Evolutionary conservation across 2,888 invertebrate species (phyloP).

Genomic region (Tetanocera ferruginea): DNA sequence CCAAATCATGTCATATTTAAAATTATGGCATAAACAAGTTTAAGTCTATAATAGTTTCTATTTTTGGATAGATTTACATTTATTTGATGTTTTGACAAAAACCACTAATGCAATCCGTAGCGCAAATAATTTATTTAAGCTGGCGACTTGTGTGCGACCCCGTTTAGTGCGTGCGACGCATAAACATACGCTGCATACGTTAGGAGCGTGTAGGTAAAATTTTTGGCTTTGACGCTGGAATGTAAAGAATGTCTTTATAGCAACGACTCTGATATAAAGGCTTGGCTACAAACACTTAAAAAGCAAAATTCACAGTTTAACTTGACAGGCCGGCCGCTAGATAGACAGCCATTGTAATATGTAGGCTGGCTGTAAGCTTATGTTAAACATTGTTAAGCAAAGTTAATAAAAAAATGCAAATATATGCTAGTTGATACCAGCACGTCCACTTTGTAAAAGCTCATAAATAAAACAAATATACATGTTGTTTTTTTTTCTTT

Average conservation of each 20-base stretch:
- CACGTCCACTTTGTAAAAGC: not conserved
- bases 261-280: not conserved
- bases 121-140: not conserved
- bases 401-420: not conserved
- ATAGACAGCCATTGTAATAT: not conserved
- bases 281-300: not conserved
- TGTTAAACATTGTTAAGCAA: not conserved
- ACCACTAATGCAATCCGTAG: too few relatives aligned
- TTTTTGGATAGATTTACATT: too few relatives aligned
- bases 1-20: too few relatives aligned
- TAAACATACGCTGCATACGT: not conserved
- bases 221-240: not conserved
- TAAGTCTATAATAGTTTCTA: too few relatives aligned
- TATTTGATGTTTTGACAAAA: too few relatives aligned
- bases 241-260: not conserved
- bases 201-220: not conserved
- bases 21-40: too few relatives aligned
- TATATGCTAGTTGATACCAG: not conserved
- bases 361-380: not conserved
- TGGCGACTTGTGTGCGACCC: slow-evolving; percentile 1
- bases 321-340: not conserved
- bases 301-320: not conserved
- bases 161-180: slow-evolving; percentile 22
- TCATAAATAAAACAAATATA: not conserved
- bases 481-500: not conserved